These are phyloP conservation scores for Ostrea edulis DNA, from an alignment of 1,140 invertebrate species.

Conservation along the genomic window DNA sequence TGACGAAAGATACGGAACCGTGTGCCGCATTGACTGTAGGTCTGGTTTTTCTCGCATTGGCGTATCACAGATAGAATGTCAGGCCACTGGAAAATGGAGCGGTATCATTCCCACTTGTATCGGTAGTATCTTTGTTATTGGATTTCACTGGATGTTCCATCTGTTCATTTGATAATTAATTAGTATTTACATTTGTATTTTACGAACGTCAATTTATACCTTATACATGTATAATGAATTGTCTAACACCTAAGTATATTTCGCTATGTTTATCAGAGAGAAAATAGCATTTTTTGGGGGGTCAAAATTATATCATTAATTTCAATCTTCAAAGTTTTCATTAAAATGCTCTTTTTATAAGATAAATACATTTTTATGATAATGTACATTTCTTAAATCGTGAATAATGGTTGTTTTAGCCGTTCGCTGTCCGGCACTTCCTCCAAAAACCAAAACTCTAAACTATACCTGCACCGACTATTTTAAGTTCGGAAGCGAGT, in stretches of 20 bases:
- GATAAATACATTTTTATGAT: too few relatives aligned
- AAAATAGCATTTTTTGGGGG: too few relatives aligned
- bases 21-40: slow-evolving; percentile 44
- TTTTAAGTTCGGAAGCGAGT: neutral
- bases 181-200: too few relatives aligned
- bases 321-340: too few relatives aligned
- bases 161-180: neutral
- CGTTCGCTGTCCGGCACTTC: neutral
- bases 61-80: neutral
- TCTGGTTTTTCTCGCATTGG: slow-evolving; percentile 36
- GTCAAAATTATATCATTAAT: too few relatives aligned
- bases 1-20: slow-evolving; percentile 13
- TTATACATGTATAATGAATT: neutral
- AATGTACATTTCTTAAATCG: too few relatives aligned
- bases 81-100: slow-evolving; percentile 9
- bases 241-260: too few relatives aligned
- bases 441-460: neutral
- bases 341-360: too few relatives aligned
- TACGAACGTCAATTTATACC: neutral
- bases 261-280: too few relatives aligned
- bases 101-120: neutral
- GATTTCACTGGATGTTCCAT: neutral
- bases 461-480: neutral
- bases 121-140: slow-evolving; percentile 7
- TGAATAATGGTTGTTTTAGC: neutral